phyloP scores from a whole-genome alignment of 2,888 invertebrate genomes.

The Drosophila pseudotalamancana region DNA sequence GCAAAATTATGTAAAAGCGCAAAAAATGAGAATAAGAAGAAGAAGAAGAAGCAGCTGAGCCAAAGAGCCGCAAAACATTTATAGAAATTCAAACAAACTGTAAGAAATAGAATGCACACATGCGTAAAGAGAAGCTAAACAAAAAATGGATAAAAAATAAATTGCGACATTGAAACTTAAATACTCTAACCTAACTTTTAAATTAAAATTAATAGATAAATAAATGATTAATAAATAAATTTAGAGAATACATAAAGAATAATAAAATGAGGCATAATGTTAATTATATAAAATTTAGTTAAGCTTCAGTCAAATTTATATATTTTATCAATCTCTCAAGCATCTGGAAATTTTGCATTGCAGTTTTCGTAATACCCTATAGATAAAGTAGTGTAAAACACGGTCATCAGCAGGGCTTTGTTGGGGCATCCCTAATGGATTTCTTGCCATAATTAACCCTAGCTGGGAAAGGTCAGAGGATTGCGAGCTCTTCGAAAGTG shows the following conservation, averaged over 20 bases:
- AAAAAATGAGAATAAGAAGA: not conserved
- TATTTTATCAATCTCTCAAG: no score
- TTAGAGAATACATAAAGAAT: no score
- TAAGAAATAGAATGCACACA: slow-evolving; percentile 63
- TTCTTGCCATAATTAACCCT: slow-evolving; percentile 73
- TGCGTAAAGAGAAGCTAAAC: slow-evolving; percentile 56
- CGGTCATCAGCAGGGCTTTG: slow-evolving; percentile 48
- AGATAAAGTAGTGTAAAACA: slow-evolving; percentile 40
- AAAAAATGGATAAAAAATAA: slow-evolving; percentile 23
- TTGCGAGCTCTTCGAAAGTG: slow-evolving; percentile 47
- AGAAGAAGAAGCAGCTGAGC: slow-evolving; percentile 5
- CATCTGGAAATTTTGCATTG: no score
- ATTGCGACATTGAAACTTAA: not conserved
- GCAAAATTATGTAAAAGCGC: slow-evolving; percentile 19
- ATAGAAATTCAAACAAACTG: slow-evolving; percentile 56
- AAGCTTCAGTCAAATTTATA: no score
- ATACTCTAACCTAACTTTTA: slow-evolving; percentile 61
- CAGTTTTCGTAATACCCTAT: no score
- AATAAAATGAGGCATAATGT: no score
- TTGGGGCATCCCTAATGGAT: slow-evolving; percentile 59
- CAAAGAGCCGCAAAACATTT: slow-evolving; percentile 65
- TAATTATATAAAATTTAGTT: no score
- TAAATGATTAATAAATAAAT: no score
- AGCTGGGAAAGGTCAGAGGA: slow-evolving; percentile 30
- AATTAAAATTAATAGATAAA: no score